Evolutionary conservation across 2,797 vertebrate species (phyloP).

Genomic region (Octomys mimax): DNA sequence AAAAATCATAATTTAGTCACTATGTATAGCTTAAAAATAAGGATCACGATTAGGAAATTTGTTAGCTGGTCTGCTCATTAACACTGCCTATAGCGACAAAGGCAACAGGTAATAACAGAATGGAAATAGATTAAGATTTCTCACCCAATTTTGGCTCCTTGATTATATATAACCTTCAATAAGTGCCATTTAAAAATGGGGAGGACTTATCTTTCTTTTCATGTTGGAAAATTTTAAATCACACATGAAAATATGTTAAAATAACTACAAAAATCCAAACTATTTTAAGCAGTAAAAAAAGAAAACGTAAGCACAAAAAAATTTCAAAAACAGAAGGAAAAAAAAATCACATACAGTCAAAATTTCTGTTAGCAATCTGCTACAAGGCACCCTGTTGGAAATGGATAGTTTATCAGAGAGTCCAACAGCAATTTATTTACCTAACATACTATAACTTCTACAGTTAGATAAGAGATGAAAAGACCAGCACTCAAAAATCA

Average conservation of each 20-base stretch:
- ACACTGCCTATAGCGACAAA: neutral
- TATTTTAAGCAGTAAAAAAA: slow-evolving; percentile 8
- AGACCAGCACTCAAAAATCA: slow-evolving; percentile 5
- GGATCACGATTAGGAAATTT: slow-evolving; percentile 43
- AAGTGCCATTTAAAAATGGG: slow-evolving; percentile 45
- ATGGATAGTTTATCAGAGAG: slow-evolving; percentile 32
- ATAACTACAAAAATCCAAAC: slow-evolving; percentile 12
- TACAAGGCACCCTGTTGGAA: neutral
- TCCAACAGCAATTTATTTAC: slow-evolving; percentile 22
- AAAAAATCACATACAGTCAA: neutral
- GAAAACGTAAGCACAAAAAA: neutral
- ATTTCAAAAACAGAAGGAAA: neutral
- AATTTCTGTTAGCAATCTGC: slow-evolving; percentile 48
- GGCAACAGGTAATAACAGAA: neutral
- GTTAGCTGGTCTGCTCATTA: neutral
- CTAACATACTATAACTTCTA: neutral
- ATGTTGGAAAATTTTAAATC: slow-evolving; percentile 41
- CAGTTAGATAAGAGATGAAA: neutral
- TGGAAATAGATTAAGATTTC: neutral
- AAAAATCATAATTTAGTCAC: slow-evolving; percentile 7
- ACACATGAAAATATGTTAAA: neutral
- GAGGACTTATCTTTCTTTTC: slow-evolving; percentile 25
- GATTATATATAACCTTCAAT: slow-evolving; percentile 28
- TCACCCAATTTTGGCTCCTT: neutral
- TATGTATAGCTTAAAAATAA: neutral